Evolutionary conservation across 2,113 vertebrate genomes (phyloP), one percentile per base, ranked within the genome.

Genomic region (Rhinogobius similis): DNA sequence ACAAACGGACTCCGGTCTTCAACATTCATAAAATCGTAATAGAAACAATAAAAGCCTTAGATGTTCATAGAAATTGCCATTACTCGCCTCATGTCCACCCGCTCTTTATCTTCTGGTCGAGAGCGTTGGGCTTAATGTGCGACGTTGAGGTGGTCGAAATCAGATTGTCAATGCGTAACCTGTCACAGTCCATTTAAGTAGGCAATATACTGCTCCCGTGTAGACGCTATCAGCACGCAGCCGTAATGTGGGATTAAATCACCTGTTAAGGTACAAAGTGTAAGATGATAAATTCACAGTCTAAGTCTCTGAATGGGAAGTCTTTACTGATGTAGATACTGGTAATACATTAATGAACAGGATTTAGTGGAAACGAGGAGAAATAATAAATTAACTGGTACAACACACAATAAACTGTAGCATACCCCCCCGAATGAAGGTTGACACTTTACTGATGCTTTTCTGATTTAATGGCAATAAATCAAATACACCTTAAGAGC

Each of bases 241-340:
- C 10, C 24, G 44, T 39, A 73, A 61, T 58, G 32, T 44, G 27
- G 41, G 55, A 77, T 74, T 63, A 67, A 66, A 71, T 77, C 61
- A 62, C 65, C 39, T 66, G 56, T 55, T 50, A 27, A 69, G 39
- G n/a, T 41, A 72, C 43, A 13, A n/a, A 23, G 55, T 44, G 24
- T 62, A 55, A 62, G 1, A 14, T 67, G 67, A 24, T 70, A 44
- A 61, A 29, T 64, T 52, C 21, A 20, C 26, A 4, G 18, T n/a
- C 20, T 69, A 61, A 73, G 23, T 12, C 23, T n/a, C 14, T 41
- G 61, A 23, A 43, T 13, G 18, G 58, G 58, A 36, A 36, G 21
- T 16, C 32, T 63, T 43, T 24, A 24, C 38, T 23, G 58, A 59
- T 32, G 56, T 27, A 32, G 29, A 63, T 63, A 24, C 5, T 24